A percentile compares a stretch with the other conserved stretches of the same genome.
phyloP scores from a whole-genome alignment of 2,888 invertebrate species.

The Cheiracanthium punctorium region DNA sequence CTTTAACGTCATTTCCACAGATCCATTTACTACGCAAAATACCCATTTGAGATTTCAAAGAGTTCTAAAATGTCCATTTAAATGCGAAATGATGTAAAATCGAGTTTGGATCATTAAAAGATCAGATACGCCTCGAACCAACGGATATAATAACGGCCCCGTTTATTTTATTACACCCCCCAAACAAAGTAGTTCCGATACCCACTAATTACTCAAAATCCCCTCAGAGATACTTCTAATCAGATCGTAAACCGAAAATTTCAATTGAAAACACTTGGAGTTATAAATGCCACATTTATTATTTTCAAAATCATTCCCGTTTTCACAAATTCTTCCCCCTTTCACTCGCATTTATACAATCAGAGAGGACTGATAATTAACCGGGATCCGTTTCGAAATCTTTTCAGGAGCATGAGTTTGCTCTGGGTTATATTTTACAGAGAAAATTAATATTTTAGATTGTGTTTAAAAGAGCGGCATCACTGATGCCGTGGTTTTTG shows the following conservation, averaged over 20 bases:
- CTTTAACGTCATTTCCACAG: no score
- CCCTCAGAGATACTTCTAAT: neutral
- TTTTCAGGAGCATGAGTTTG: neutral
- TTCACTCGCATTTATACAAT: neutral
- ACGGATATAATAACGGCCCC: neutral
- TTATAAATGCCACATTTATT: neutral
- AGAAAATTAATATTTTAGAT: no score
- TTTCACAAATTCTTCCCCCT: neutral
- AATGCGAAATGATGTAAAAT: neutral
- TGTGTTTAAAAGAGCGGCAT: no score
- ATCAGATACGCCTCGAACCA: neutral
- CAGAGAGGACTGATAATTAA: neutral
- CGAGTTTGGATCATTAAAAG: neutral
- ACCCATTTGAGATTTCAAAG: neutral
- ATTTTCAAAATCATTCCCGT: neutral
- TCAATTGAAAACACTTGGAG: constrained; percentile 37
- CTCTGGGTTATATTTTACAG: neutral
- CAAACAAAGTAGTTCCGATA: neutral
- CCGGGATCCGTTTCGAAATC: neutral
- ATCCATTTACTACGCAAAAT: no score
- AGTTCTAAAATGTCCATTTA: neutral
- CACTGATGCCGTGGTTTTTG: no score
- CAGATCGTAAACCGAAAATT: constrained; percentile 46
- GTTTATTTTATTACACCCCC: constrained; percentile 1
- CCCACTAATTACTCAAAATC: neutral